Percentiles rank a stretch among this genome's conserved stretches.
These are phyloP conservation scores for Dendrophyllia cribrosa DNA, from an alignment of 64 coral and sea anemone species.

Conservation along the genomic window DNA sequence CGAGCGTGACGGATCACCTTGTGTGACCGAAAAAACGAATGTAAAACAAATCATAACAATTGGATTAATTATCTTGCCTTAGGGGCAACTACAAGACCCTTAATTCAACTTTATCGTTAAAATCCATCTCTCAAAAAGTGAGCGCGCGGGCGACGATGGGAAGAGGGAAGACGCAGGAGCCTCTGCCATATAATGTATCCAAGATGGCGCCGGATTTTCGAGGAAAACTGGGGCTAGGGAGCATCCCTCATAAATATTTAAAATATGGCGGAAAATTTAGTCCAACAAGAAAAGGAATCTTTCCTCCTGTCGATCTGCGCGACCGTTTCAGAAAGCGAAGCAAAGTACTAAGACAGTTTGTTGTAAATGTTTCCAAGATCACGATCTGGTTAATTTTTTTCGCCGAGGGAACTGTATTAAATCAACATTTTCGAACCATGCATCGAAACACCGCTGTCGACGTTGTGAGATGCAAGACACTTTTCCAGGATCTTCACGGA, in stretches of 20 bases:
- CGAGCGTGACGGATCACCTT: too few relatives aligned
- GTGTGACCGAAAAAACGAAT: too few relatives aligned
- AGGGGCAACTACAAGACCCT: too few relatives aligned
- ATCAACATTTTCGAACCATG: background rate
- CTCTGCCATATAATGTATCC: background rate
- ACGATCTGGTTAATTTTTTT: background rate
- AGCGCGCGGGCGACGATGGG: background rate
- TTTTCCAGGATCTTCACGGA: background rate
- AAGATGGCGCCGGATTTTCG: background rate
- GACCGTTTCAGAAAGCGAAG: background rate
- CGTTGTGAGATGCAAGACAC: background rate
- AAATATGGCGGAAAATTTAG: background rate
- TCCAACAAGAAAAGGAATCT: background rate
- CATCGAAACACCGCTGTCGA: background rate
- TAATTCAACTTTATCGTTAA: too few relatives aligned
- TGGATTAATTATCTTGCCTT: too few relatives aligned
- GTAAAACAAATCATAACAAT: too few relatives aligned
- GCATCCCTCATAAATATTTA: background rate
- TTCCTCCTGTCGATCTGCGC: background rate
- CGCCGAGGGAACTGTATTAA: background rate
- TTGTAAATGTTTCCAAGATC: background rate
- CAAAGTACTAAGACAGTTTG: background rate
- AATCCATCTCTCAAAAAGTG: too few relatives aligned
- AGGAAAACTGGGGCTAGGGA: background rate
- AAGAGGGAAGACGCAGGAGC: background rate